phyloP scores from a whole-genome alignment of 2,888 invertebrate species.

The Cotesia congregata region DNA sequence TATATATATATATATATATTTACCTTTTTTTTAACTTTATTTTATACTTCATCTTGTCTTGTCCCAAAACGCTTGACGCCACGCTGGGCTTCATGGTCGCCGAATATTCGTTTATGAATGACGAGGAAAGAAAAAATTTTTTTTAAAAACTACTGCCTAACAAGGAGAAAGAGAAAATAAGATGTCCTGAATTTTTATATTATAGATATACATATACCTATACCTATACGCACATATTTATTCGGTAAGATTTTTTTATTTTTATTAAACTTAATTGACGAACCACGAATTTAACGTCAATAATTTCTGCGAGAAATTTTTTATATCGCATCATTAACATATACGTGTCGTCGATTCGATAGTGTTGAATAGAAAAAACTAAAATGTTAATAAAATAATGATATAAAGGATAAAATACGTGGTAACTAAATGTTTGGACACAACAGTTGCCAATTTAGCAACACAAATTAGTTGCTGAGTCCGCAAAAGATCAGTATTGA shows the following conservation, averaged over 20 bases:
- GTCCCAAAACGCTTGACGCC: conserved; percentile 33
- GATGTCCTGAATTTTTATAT: conserved; percentile 57
- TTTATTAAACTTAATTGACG: conserved; percentile 17
- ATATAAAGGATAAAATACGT: conserved; percentile 11
- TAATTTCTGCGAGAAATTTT: not conserved
- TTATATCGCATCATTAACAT: not conserved
- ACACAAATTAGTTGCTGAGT: conserved; percentile 60
- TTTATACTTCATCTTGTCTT: conserved; percentile 30
- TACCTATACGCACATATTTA: not conserved
- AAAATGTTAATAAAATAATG: conserved; percentile 17
- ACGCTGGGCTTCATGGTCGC: conserved; percentile 34
- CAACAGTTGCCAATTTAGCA: conserved; percentile 55
- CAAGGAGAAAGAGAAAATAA: conserved; percentile 46
- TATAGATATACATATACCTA: not conserved
- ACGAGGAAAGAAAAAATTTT: conserved; percentile 21
- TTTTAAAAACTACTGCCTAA: not conserved
- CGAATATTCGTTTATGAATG: conserved; percentile 27
- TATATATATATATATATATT: conserved; percentile 1
- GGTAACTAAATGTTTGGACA: conserved; percentile 33
- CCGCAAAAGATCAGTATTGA: conserved; percentile 46
- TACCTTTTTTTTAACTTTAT: conserved; percentile 15
- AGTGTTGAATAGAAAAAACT: conserved; percentile 4
- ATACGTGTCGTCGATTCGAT: not conserved
- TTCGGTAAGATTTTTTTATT: conserved; percentile 8
- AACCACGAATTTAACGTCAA: not conserved